Base-by-base conservation (phyloP, 2,888 invertebrate genomes). In the Agonopterix subpropinquella region DNA sequence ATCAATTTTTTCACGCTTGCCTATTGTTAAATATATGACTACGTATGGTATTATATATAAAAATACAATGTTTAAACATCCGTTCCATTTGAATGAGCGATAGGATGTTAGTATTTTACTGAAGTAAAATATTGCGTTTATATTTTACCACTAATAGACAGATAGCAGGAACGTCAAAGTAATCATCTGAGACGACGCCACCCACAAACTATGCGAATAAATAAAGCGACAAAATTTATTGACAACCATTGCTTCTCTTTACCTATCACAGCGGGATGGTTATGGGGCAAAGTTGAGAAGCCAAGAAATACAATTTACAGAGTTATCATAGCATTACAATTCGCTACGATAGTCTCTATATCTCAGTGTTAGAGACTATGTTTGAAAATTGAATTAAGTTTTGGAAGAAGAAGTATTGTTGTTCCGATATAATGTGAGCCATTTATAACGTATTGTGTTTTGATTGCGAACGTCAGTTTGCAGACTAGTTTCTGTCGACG, bases 401-500 rank as follows among this genome's bases (percentile, higher is more conserved):
- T 11, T 43, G 47, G 49, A 36, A 50, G 53, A 47, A 56, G 39
- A 47, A 42, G 51, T 60, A 61, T 50, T 50, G 15, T 60, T 57
- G 69, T 53, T 49, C 47, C 55, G 59, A 54, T 61, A 64, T 81
- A 82, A 82, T 80, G 80, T 70, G 66, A 61, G 71, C 77, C 69
- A 86, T 88, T 80, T 79, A 85, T 86, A 85, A 84, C 76, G 83
- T 84, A 87, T 88, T 88, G 87, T 88, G 77, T 80, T 86, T 84
- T 86, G 87, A 88, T 87, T 80, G 81, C 68, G 65, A 61, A 73
- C 70, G 81, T 83, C 77, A 77, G 70, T 72, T 68, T 59, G 73
- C 71, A 72, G 76, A 67, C 64, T 79, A 77, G 83, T 78, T 77
- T 67, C 65, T 61, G 72, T 61, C 63, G 67, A 80, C 72, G 73